Base-by-base conservation (phyloP, 2,888 invertebrate genomes). In the Meteorus colon region DNA sequence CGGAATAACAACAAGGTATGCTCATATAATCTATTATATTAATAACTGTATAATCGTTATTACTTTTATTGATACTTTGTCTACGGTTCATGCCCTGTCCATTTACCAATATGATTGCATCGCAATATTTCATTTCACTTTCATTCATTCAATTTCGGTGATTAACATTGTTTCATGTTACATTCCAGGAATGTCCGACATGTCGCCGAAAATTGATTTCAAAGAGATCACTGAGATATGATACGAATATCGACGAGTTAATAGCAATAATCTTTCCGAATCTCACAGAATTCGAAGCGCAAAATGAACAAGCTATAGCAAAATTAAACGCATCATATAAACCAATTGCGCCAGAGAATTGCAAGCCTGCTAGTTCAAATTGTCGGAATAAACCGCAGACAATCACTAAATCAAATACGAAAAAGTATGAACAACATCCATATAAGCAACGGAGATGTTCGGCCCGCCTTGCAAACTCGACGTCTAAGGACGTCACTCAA, bases 261-360 rank as follows among this genome's bases (percentile, higher is more conserved):
- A 99, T 99, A 82, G 96, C 97, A 0, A 99, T 99, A 90, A 98
- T 99, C 77, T 98, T 98, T 90, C 98, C 98, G 0, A 97, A 97
- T 85, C 92, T 98, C 76, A 97, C 97, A 85, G 98, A 99, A 85
- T 99, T 98, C 86, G 99, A 99, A 89, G 97, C 98, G 0, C 97
- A 98, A 86, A 92, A 92, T 79, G 97, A 97, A 88, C 92, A 96
- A 74, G 96, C 98, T 0, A 90, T 98, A 85, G 97, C 97, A 2
- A 98, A 97, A 88, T 91, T 98, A 69, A 98, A 96, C 87, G 97
- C 97, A 91, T 96, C 96, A 14, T 97, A 97, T 89, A 97, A 97
- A 0, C 96, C 97, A 86, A 95, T 96, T 96, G 96, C 27, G 94
- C 94, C 87, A 95, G 95, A 0, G 95, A 95, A 89, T 48, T 1